Conservation (phyloP, 2,797 vertebrate species). For the Sarcoramphus papa region DNA sequence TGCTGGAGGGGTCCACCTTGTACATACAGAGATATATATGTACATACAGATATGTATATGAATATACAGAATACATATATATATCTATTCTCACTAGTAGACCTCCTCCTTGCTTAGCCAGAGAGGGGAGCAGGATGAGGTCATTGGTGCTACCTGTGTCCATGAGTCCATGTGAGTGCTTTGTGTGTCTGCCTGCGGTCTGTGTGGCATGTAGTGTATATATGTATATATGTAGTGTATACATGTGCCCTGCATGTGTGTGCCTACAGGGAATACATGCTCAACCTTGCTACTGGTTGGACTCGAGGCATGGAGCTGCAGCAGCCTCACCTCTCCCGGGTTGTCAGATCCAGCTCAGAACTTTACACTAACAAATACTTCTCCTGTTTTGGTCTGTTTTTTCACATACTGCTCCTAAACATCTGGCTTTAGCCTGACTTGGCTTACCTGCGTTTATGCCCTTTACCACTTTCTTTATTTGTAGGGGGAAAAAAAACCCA, state of each 20-base stretch:
- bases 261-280: not conserved
- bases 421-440: not conserved
- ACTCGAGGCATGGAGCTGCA: not conserved
- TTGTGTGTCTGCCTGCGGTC: not conserved
- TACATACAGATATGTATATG: not conserved
- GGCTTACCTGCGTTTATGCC: not conserved
- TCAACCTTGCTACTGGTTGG: not conserved
- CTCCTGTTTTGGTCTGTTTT: not conserved
- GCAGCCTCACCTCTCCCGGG: not conserved
- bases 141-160: not conserved
- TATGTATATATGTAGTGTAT: not conserved
- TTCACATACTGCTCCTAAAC: not conserved
- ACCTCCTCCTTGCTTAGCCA: not conserved
- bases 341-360: not conserved
- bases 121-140: not conserved
- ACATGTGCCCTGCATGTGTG: accelerated
- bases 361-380: not conserved
- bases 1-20: not conserved
- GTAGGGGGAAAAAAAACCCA: too few relatives aligned
- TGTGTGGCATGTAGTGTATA: not conserved
- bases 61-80: not conserved
- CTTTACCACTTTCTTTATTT: not conserved
- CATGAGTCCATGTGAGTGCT: not conserved
- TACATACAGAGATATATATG: not conserved
- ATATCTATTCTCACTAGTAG: not conserved